Base-by-base conservation (phyloP, 1,140 invertebrate species). In the Drosophila simulans region DNA sequence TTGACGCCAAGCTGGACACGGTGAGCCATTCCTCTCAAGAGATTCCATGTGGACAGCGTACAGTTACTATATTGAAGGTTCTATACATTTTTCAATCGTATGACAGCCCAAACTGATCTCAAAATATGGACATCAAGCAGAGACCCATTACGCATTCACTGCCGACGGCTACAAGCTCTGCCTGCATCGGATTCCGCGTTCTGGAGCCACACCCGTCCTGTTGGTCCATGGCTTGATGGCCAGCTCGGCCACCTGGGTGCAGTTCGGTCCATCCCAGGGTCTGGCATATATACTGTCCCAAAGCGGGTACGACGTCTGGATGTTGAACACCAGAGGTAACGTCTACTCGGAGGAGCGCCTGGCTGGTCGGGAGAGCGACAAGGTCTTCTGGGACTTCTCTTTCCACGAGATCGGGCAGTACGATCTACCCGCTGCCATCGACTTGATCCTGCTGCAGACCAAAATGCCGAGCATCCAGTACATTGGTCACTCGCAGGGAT, bases 301-400 rank as follows among this genome's bases (percentile, higher is more conserved):
- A 57, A 88, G 90, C 20, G 95, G 95, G 0, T 96, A 93, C 63
- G 95, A 96, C 73, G 95, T 96, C 0, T 97, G 96, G 96, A 73
- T 96, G 80, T 94, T 95, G 0, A 97, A 97, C 83, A 93, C 94
- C 3, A 92, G 96, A 51, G 96, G 96, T 4, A 96, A 94, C 70
- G 91, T 92, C 0, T 95, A 95, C 80, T 96, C 95, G 0, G 90
- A 93, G 12, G 88, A 92, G 10, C 95, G 96, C 86, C 53, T 80
- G 1, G 69, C 68, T 0, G 51, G 92, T 1, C 46, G 92, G 64
- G 91, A 93, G 1, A 73, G 83, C 15, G 60, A 81, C 1, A 22
- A 37, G 5, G 35, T 81, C 3, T 93, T 88, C 53, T 93, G 92
- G 91, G 58, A 81, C 25, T 93, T 90, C 52, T 95, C 95, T 63